Conservation (phyloP, 2,888 invertebrate species). For the Heliconius aoede region DNA sequence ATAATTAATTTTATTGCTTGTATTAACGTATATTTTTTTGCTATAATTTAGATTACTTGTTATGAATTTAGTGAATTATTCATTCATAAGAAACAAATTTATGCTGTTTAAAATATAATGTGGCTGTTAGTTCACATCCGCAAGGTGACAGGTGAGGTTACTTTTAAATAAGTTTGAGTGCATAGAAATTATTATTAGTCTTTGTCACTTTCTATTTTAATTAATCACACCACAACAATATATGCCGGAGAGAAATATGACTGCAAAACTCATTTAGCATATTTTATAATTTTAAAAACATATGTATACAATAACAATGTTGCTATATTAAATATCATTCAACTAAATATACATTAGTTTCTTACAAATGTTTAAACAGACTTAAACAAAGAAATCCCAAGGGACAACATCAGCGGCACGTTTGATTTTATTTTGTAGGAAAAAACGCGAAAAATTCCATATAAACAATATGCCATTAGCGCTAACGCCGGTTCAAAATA, state of each 20-base stretch:
- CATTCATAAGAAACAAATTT: no score
- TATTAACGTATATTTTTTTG: background rate
- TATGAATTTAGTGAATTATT: background rate
- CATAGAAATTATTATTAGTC: no score
- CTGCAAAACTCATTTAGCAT: background rate
- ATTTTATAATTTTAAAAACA: background rate
- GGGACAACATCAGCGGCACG: background rate
- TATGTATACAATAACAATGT: background rate
- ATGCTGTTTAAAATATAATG: no score
- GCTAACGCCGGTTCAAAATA: slow-evolving; percentile 45
- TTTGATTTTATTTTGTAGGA: slow-evolving; percentile 15
- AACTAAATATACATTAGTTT: background rate
- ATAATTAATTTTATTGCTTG: background rate
- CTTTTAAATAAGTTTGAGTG: no score
- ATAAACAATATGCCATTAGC: slow-evolving; percentile 49
- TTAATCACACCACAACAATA: background rate
- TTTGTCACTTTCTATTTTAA: no score
- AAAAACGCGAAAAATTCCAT: slow-evolving; percentile 43
- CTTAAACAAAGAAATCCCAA: background rate
- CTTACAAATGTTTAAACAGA: background rate
- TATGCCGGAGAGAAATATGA: background rate
- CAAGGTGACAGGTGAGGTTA: no score
- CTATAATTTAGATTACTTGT: background rate
- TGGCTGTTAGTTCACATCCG: no score
- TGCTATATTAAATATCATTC: background rate